phyloP scores from a whole-genome alignment of 2,888 invertebrate genomes.

The Melanostoma scalare region DNA sequence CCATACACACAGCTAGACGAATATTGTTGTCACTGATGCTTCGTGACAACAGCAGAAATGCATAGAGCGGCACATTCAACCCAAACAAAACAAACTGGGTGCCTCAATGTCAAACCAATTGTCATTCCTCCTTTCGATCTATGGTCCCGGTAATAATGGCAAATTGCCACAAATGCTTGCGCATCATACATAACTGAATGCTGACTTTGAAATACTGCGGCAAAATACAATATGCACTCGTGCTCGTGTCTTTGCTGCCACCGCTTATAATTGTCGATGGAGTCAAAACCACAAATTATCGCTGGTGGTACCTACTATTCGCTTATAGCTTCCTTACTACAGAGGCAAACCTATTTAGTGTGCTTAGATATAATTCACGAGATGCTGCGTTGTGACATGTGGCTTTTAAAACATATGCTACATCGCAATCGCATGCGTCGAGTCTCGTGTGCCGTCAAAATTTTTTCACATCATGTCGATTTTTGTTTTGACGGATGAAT shows the following conservation, averaged over 20 bases:
- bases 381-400: no score
- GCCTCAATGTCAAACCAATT: conserved; percentile 62
- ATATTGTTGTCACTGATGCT: conserved; percentile 41
- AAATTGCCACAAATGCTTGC: conserved; percentile 40
- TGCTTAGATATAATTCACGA: no score
- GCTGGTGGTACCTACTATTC: background rate
- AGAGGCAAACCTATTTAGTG: background rate
- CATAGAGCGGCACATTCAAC: conserved; percentile 36
- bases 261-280: conserved; percentile 32
- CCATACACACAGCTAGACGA: conserved; percentile 37
- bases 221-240: conserved; percentile 5
- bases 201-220: conserved; percentile 58
- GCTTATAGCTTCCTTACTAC: conserved; percentile 3
- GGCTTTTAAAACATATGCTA: no score
- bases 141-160: conserved; percentile 37
- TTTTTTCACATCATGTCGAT: no score
- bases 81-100: conserved; percentile 4
- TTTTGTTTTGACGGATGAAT: no score
- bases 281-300: conserved; percentile 23
- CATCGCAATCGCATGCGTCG: no score
- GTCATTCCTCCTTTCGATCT: conserved; percentile 28
- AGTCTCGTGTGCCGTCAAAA: no score
- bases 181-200: conserved; percentile 7
- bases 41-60: conserved; percentile 26
- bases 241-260: conserved; percentile 13